These are phyloP conservation scores for Mugil cephalus DNA, from an alignment of 2,113 vertebrate genomes.

Conservation along the genomic window DNA sequence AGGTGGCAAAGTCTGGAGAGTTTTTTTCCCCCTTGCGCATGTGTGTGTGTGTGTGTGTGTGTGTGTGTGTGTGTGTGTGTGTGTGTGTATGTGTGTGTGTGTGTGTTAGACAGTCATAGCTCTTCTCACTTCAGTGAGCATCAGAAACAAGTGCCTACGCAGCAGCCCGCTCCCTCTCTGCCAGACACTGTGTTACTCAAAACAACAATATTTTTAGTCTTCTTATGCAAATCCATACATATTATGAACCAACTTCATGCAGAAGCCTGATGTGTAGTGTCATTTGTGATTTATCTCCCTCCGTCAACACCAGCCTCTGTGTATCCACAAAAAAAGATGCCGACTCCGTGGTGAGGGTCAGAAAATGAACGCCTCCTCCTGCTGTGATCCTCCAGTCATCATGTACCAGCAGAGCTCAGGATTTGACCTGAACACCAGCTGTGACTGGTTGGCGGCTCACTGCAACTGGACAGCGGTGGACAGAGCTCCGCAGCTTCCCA, in stretches of 20 bases:
- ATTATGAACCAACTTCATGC: not conserved
- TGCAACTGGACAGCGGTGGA: constrained; percentile 57
- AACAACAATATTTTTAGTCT: not conserved
- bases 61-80: too few relatives aligned
- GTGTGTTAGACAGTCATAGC: not conserved
- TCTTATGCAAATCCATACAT: constrained; percentile 45
- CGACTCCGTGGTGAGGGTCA: constrained; percentile 43
- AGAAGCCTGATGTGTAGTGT: not conserved
- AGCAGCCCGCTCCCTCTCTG: constrained; percentile 12
- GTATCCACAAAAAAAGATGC: constrained; percentile 24
- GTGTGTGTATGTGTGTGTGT: too few relatives aligned
- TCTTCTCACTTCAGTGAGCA: constrained; percentile 28
- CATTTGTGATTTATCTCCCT: not conserved
- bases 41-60: too few relatives aligned
- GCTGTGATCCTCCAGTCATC: constrained; percentile 22
- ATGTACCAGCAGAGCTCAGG: constrained; percentile 49
- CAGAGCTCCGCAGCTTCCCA: constrained; percentile 58
- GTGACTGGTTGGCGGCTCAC: constrained; percentile 27
- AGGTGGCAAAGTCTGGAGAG: not conserved
- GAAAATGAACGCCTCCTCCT: constrained; percentile 62
- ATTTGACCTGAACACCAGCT: constrained; percentile 57
- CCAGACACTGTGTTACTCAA: constrained; percentile 12
- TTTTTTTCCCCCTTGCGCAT: too few relatives aligned
- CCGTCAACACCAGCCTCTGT: constrained; percentile 8
- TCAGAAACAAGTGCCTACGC: not conserved